Conservation (phyloP, 2,113 vertebrate species). For the Microcebus lehilahytsara region DNA sequence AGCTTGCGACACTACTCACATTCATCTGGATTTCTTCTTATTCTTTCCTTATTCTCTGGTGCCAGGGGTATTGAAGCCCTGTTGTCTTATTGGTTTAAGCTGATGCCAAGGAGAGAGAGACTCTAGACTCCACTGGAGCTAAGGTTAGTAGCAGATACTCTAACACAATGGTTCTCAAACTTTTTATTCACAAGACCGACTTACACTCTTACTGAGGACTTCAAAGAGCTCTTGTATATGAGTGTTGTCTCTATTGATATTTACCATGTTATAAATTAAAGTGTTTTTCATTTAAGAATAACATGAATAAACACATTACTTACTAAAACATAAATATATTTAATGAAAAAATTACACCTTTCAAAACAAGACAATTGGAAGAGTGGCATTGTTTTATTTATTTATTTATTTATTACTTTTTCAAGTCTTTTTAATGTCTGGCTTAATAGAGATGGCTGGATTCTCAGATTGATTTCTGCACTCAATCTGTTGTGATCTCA, state of each 20-base stretch:
- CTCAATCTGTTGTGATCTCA: neutral
- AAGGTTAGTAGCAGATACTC: neutral
- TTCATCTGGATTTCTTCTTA: neutral
- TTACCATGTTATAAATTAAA: slow-evolving; percentile 5
- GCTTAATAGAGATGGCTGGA: neutral
- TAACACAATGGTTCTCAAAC: neutral
- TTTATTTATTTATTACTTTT: neutral
- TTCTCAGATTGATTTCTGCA: neutral
- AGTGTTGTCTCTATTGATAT: neutral
- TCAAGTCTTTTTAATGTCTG: neutral
- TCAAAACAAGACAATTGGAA: neutral
- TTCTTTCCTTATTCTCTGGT: neutral
- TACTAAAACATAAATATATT: neutral
- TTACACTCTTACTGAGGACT: neutral
- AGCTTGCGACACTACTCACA: neutral
- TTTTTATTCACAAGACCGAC: neutral
- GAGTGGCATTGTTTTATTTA: neutral
- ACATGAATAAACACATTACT: neutral
- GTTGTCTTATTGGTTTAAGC: neutral
- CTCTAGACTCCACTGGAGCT: neutral
- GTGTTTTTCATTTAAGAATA: neutral
- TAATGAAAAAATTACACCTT: neutral
- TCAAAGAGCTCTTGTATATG: neutral
- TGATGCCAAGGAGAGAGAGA: neutral
- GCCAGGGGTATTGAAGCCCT: neutral